Percentiles rank a stretch among this genome's conserved stretches.
These are phyloP conservation scores for Patella caerulea DNA, from an alignment of 2,888 invertebrate genomes.

Conservation along the genomic window DNA sequence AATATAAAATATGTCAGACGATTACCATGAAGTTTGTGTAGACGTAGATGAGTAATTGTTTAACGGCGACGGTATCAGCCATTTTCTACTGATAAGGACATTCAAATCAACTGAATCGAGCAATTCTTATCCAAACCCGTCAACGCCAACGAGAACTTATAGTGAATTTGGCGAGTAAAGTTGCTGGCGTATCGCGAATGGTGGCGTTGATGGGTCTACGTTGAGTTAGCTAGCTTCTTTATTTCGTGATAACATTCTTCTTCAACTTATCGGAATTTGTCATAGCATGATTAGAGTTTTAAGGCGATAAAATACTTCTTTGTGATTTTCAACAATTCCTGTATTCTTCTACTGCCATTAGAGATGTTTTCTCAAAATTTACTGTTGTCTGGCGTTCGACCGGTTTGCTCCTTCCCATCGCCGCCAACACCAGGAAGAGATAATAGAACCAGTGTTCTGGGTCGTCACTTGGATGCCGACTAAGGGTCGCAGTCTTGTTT, in stretches of 20 bases:
- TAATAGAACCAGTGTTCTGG: not conserved
- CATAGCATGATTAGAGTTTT: not conserved
- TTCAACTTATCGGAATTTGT: not conserved
- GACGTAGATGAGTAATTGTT: no score
- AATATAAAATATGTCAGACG: no score
- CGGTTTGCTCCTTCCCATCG: not conserved
- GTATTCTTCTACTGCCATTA: not conserved
- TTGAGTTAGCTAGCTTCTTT: not conserved
- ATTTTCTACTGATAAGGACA: no score
- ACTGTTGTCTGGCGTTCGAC: not conserved
- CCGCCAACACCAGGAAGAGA: not conserved
- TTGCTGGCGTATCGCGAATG: not conserved
- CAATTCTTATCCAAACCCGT: not conserved
- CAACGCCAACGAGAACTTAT: constrained; percentile 1
- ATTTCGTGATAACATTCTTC: not conserved
- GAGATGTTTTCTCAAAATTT: constrained; percentile 5
- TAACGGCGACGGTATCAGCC: no score
- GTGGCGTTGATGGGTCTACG: not conserved
- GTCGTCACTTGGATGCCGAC: not conserved
- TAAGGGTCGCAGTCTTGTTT: not conserved
- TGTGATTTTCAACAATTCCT: constrained; percentile 9
- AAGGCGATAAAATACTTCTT: constrained; percentile 3
- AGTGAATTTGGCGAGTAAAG: not conserved
- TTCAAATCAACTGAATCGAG: no score
- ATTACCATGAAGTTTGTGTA: no score